Evolutionary conservation across 2,113 vertebrate genomes (phyloP), one percentile per base, ranked within the genome.

Genomic region (Xenopus tropicalis): DNA sequence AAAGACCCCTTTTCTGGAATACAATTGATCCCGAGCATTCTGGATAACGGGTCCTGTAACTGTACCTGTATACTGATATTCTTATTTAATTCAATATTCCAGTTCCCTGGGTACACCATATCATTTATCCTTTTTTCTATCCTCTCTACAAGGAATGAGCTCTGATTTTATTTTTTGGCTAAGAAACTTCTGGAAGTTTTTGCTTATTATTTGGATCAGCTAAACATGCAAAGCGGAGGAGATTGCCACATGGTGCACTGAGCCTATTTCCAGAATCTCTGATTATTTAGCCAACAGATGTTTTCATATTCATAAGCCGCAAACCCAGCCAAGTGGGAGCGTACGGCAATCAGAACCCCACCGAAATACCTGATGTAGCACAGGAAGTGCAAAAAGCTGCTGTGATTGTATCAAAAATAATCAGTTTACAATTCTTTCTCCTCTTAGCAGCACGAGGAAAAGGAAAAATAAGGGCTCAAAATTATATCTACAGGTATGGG

Each of bases 261-360:
- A 20, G 24, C 48, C 20, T 42, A n/a, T 56, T 61, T 64, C 46
- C 29, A 7, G 46, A 64, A 64, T n/a, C 48, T 8, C 70, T 72
- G 70, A 72, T 72, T 42, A 72, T 54, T 54, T 37, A 19, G 44
- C 61, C 20, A 24, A 72, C 70, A 72, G 70, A 72, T 64, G 70
- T 43, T 54, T 64, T 42, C 12, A 54, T 42, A 72, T 72, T 54
- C 61, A 43, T 64, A n/a, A 11, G 70, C 62, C 25, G 62, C 25
- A 23, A 61, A 11, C 14, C 21, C 20, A 14, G 46, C 48, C 70
- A 72, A 56, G 24, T 22, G 21, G 9, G 24, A 59, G 22, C 8
- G 21, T 12, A 59, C 10, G 9, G 37, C 42, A 72, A 72, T 72
- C 70, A 72, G 25, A 20, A 17, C 24, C 44, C 46, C 22, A 61